A percentile compares a stretch with the other conserved stretches of the same genome.
phyloP scores from a whole-genome alignment of 2,113 vertebrate genomes.

The Acinonyx jubatus region DNA sequence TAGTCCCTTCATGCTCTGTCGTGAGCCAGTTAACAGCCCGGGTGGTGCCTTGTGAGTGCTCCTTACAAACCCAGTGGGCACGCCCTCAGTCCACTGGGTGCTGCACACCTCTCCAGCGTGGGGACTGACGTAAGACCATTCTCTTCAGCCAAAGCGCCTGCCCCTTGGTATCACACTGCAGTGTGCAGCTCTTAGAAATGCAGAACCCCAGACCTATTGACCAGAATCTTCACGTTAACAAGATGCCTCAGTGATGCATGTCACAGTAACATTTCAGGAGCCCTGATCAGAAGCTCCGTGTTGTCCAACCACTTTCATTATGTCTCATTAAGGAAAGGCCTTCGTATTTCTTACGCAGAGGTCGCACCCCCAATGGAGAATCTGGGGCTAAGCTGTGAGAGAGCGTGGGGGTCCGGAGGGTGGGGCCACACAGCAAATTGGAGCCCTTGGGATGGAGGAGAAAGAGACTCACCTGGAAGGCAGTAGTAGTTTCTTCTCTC shows the following conservation, averaged over 20 bases:
- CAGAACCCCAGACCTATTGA: background rate
- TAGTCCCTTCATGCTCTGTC: background rate
- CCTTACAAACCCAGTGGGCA: background rate
- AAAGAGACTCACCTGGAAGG: background rate
- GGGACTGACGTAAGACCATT: no score
- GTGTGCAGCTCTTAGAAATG: background rate
- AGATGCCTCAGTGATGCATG: background rate
- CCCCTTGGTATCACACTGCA: background rate
- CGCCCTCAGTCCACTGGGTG: rapidly evolving
- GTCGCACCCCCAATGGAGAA: background rate
- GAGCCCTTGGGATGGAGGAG: background rate
- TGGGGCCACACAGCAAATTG: no score
- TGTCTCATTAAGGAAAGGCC: background rate
- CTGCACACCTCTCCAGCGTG: rapidly evolving
- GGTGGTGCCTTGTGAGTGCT: background rate
- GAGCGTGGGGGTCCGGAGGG: rapidly evolving
- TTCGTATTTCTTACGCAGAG: background rate
- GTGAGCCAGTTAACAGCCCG: background rate
- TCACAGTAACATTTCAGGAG: background rate
- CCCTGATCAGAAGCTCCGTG: background rate
- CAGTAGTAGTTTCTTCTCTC: background rate
- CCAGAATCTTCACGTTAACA: background rate
- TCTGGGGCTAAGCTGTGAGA: background rate
- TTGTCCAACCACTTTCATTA: background rate
- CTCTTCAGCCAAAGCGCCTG: background rate